phyloP scores from a whole-genome alignment of 2,797 vertebrate species.

The Enteromius fasciolatus region DNA sequence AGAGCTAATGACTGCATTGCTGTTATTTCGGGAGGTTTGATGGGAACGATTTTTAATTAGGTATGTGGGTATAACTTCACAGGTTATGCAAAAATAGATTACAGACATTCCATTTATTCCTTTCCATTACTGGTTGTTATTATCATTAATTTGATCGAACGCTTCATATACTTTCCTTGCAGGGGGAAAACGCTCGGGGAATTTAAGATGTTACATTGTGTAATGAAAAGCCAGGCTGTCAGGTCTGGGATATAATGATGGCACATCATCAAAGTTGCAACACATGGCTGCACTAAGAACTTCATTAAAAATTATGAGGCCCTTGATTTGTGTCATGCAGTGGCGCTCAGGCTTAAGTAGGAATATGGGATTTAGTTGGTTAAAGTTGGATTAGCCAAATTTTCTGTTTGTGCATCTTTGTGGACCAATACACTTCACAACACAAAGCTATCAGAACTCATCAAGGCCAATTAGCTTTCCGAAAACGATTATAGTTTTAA shows the following conservation, averaged over 20 bases:
- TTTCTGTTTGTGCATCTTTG: slow-evolving; percentile 47
- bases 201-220: slow-evolving; percentile 31
- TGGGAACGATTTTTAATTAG: slow-evolving; percentile 26
- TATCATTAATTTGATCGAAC: slow-evolving; percentile 23
- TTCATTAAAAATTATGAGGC: slow-evolving; percentile 45
- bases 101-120: slow-evolving; percentile 18
- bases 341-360: slow-evolving; percentile 26
- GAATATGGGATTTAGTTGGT: slow-evolving; percentile 39
- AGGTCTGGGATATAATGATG: slow-evolving; percentile 34
- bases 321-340: slow-evolving; percentile 37
- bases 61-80: slow-evolving; percentile 18
- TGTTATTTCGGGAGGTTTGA: slow-evolving; percentile 30
- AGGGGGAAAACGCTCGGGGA: background rate
- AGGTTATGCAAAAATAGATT: background rate
- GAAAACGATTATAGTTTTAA: slow-evolving; percentile 41
- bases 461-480: slow-evolving; percentile 53
- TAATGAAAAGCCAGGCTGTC: slow-evolving; percentile 32
- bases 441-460: slow-evolving; percentile 47
- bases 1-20: slow-evolving; percentile 22
- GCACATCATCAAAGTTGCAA: slow-evolving; percentile 38
- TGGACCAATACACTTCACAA: slow-evolving; percentile 46
- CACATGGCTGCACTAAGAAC: slow-evolving; percentile 43
- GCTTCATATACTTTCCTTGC: slow-evolving; percentile 18
- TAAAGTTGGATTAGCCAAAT: slow-evolving; percentile 40
- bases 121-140: slow-evolving; percentile 7